Percentiles rank a stretch among this genome's conserved stretches.
These are phyloP conservation scores for Cecidostiba fungosa DNA, from an alignment of 2,888 invertebrate species.

Conservation along the genomic window DNA sequence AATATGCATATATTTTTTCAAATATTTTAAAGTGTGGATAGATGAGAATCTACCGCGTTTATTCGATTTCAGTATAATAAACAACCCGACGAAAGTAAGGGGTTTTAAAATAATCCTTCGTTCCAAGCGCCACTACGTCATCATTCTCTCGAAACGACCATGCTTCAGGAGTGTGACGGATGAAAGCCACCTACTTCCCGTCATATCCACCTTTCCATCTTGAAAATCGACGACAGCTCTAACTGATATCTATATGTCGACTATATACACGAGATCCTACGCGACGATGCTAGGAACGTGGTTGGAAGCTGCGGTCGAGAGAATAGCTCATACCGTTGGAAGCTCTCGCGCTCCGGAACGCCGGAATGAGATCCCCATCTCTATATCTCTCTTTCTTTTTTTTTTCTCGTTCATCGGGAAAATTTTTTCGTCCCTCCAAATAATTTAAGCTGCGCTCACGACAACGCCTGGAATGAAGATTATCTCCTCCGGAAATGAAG, in stretches of 20 bases:
- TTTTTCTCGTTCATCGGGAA: not conserved
- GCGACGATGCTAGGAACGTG: constrained; percentile 30
- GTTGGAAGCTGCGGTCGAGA: constrained; percentile 27
- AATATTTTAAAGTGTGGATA: not conserved
- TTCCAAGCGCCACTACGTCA: not conserved
- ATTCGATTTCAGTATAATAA: not conserved
- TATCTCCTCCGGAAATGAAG: not conserved
- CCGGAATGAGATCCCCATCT: not conserved
- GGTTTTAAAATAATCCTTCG: not conserved
- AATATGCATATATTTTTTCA: not conserved
- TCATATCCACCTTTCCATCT: constrained; percentile 10
- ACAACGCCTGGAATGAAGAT: not conserved
- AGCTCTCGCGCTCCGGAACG: constrained; percentile 5
- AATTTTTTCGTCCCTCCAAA: not conserved
- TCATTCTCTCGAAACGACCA: not conserved
- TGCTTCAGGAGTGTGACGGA: not conserved
- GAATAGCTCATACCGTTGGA: constrained; percentile 26
- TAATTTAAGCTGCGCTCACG: not conserved
- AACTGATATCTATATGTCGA: constrained; percentile 28
- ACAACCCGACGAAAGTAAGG: not conserved
- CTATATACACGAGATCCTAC: not conserved
- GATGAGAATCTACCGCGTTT: not conserved
- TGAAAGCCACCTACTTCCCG: constrained; percentile 14
- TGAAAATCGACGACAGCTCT: constrained; percentile 11
- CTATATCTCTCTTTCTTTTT: not conserved